Evolutionary conservation across 2,888 invertebrate genomes (phyloP), one percentile per base, ranked within the genome.

Genomic region (Cacoxenus indagator): DNA sequence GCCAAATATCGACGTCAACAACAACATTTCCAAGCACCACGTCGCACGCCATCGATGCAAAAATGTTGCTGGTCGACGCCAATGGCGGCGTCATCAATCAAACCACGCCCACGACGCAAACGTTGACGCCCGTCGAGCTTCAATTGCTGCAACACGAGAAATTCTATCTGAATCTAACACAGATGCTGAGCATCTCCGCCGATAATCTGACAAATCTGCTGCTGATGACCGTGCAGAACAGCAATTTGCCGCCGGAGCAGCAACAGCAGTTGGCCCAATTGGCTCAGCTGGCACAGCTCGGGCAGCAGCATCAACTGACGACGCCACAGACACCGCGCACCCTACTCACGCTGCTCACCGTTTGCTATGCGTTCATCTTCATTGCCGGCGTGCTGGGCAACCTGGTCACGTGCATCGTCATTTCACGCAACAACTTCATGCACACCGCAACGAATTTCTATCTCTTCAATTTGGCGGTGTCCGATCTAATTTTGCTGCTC

Each of bases 381-480:
- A 85, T 95, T 4, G 93, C 93, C 1, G 96, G 96, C 1, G 88
- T 95, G 0, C 87, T 95, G 43, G 96, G 96, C 0, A 96, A 96
- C 86, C 89, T 94, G 68, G 92, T 93, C 82, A 96, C 96, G 8
- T 96, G 96, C 86, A 89, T 95, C 74, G 96, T 96, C 55, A 96
- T 96, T 74, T 91, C 93, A 19, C 90, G 92, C 43, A 96, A 95
- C 87, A 93, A 93, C 81, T 93, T 92, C 78, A 94, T 96, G 94
- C 95, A 95, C 78, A 93, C 93, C 26, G 93, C 93, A 1, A 94
- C 93, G 4, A 94, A 94, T 84, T 94, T 92, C 85, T 96, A 96
- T 85, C 89, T 96, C 70, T 95, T 96, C 88, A 95, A 94, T 87
- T 89, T 96, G 85, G 95, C 96, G 0, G 91, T 96, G 68, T 95